Conservation (phyloP, 2,797 vertebrate species). For the Karalla daura region DNA sequence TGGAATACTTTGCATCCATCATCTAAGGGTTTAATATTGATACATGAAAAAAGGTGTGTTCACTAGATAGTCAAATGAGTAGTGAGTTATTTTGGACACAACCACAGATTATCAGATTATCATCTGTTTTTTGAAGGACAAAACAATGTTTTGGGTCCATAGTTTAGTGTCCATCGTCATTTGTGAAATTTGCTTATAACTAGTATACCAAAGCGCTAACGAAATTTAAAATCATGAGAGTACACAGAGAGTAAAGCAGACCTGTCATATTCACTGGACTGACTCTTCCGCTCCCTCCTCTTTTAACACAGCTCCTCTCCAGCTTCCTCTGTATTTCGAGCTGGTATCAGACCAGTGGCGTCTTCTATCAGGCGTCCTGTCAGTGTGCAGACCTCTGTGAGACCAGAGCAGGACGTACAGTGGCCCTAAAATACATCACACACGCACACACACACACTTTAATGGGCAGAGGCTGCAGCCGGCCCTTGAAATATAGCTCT, state of each 20-base stretch:
- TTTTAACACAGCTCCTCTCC: slow-evolving; percentile 29
- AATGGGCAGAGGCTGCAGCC: slow-evolving; percentile 75
- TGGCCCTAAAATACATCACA: slow-evolving; percentile 80
- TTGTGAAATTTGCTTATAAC: too few relatives aligned
- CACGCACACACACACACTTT: slow-evolving; percentile 78
- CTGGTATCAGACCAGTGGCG: slow-evolving; percentile 74
- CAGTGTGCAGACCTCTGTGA: slow-evolving; percentile 79
- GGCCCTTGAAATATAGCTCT: slow-evolving; percentile 80
- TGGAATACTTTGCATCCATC: too few relatives aligned
- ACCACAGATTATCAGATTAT: too few relatives aligned
- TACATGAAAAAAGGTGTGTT: too few relatives aligned
- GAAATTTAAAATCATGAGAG: not conserved
- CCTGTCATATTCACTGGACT: not conserved
- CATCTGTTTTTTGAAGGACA: too few relatives aligned
- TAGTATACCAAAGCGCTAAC: too few relatives aligned
- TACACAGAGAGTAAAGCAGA: not conserved
- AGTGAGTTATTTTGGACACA: too few relatives aligned
- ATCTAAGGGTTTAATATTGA: too few relatives aligned
- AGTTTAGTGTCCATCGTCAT: too few relatives aligned
- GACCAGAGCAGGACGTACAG: slow-evolving; percentile 82
- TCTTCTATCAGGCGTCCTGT: slow-evolving; percentile 82
- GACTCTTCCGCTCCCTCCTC: slow-evolving; percentile 47
- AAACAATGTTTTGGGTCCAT: too few relatives aligned
- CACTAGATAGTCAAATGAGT: too few relatives aligned
- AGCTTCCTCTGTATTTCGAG: slow-evolving; percentile 15